phyloP scores from a whole-genome alignment of 2,888 invertebrate genomes.

The Caenorhabditis uteleia region DNA sequence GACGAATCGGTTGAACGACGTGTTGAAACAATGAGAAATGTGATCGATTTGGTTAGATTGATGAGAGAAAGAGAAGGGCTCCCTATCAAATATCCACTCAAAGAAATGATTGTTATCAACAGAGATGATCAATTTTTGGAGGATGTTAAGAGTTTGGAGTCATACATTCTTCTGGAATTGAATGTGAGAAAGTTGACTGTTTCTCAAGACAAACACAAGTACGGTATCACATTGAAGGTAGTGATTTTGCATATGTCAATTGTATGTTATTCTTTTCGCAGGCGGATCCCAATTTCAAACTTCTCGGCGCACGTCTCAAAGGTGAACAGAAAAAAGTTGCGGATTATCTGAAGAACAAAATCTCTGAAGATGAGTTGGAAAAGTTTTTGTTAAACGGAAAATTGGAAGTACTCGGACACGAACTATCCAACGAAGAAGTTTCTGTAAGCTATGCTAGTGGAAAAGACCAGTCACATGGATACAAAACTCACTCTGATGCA shows the following conservation, averaged over 20 bases:
- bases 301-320: constrained; percentile 86
- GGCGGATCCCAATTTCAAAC: constrained; percentile 93
- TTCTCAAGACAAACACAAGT: constrained; percentile 83
- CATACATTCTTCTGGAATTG: constrained; percentile 88
- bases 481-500: constrained; percentile 54
- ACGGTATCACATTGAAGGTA: constrained; percentile 82
- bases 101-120: constrained; percentile 92
- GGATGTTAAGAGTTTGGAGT: constrained; percentile 81
- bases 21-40: constrained; percentile 87
- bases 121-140: constrained; percentile 81
- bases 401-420: constrained; percentile 80
- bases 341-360: constrained; percentile 79
- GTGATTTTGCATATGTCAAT: not conserved
- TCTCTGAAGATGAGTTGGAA: constrained; percentile 82
- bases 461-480: constrained; percentile 31
- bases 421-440: constrained; percentile 72
- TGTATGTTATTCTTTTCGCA: constrained; percentile 5
- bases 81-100: constrained; percentile 93
- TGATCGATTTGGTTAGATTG: constrained; percentile 90
- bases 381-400: constrained; percentile 77
- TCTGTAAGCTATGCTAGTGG: constrained; percentile 76
- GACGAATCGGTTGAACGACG: constrained; percentile 86
- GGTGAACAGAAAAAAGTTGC: constrained; percentile 87
- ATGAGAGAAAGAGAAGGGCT: constrained; percentile 90
- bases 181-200: constrained; percentile 86